These are phyloP conservation scores for Narcine bancroftii DNA, from an alignment of 2,113 vertebrate species.

Conservation along the genomic window DNA sequence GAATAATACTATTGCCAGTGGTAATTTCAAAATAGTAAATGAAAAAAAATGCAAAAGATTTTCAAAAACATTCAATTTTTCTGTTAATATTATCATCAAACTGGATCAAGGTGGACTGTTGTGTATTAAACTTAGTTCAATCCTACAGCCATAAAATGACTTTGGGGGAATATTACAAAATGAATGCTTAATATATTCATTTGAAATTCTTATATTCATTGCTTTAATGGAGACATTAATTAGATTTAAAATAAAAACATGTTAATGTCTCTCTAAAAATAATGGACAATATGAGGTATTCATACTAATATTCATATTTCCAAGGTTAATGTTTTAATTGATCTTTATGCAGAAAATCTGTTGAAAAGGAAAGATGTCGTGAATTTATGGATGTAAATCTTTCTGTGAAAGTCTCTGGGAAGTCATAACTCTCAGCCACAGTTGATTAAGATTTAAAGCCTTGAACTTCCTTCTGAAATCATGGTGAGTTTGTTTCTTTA, in stretches of 20 bases:
- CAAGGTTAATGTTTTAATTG: slow-evolving; percentile 33
- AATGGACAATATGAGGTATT: slow-evolving; percentile 29
- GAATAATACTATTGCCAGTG: neutral
- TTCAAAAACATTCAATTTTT: neutral
- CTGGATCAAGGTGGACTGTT: neutral
- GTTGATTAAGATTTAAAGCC: slow-evolving; percentile 4
- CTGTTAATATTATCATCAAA: neutral
- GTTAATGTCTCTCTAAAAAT: slow-evolving; percentile 11
- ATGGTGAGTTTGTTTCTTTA: neutral
- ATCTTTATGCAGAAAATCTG: neutral
- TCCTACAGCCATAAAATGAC: slow-evolving; percentile 10
- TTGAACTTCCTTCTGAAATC: slow-evolving; percentile 28
- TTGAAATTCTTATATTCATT: neutral
- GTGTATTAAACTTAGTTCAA: neutral
- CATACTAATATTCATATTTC: slow-evolving; percentile 19
- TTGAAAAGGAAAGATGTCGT: slow-evolving; percentile 18
- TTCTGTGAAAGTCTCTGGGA: slow-evolving; percentile 2
- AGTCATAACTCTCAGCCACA: neutral
- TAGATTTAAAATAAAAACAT: slow-evolving; percentile 27
- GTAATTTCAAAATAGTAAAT: neutral
- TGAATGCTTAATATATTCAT: slow-evolving; percentile 25
- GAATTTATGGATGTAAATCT: slow-evolving; percentile 30
- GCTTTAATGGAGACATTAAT: slow-evolving; percentile 16
- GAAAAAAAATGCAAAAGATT: neutral
- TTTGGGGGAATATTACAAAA: slow-evolving; percentile 10